Evolutionary conservation across 2,797 vertebrate species (phyloP).

Genomic region (Cynopterus sphinx): DNA sequence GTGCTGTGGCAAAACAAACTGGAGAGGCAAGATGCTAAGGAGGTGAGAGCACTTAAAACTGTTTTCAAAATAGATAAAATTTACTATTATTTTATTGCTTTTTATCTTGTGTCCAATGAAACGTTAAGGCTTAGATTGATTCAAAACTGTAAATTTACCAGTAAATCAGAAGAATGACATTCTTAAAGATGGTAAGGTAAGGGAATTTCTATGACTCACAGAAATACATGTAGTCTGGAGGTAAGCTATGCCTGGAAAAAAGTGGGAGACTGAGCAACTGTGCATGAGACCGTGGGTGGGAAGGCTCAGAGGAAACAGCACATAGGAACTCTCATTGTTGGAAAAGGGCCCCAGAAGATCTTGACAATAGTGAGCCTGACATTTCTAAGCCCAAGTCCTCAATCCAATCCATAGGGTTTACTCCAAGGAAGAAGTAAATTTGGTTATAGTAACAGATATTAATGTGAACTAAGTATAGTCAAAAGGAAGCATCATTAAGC

Average conservation of each 20-base stretch:
- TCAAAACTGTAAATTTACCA: constrained; percentile 3
- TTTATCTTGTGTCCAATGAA: background rate
- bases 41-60: background rate
- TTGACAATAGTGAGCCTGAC: background rate
- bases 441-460: background rate
- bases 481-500: background rate
- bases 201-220: background rate
- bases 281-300: too few species aligned
- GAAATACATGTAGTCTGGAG: background rate
- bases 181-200: background rate
- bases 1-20: background rate
- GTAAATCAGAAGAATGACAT: constrained; percentile 18
- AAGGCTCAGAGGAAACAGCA: background rate
- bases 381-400: background rate
- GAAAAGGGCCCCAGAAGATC: background rate
- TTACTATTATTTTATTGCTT: background rate
- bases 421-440: background rate
- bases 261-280: background rate
- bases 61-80: background rate
- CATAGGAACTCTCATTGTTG: background rate
- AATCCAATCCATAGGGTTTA: background rate
- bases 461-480: background rate
- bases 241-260: background rate
- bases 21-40: background rate
- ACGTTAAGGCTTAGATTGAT: background rate